Evolutionary conservation across 2,888 invertebrate genomes (phyloP).

Genomic region (Anthoptus insignis): DNA sequence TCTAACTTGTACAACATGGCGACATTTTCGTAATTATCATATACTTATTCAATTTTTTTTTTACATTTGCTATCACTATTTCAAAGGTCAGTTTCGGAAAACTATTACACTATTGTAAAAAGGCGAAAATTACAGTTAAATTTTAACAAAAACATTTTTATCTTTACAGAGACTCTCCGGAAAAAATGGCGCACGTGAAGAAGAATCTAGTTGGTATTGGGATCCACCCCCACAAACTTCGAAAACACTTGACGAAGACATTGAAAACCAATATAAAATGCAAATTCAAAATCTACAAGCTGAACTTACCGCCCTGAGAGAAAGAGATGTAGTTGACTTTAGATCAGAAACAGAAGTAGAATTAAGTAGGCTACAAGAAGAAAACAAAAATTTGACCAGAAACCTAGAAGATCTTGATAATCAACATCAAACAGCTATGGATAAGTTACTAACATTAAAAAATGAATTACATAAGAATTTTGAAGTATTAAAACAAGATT

Average conservation of each 20-base stretch:
- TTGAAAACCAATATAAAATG: conserved; percentile 65
- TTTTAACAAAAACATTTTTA: conserved; percentile 47
- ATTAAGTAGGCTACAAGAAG: conserved; percentile 82
- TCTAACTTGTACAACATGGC: neutral
- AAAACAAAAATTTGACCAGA: conserved; percentile 85
- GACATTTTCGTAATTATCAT: conserved; percentile 15
- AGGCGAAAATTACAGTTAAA: no score
- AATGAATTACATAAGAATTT: conserved; percentile 84
- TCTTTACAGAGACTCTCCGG: conserved; percentile 76
- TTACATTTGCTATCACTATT: conserved; percentile 1
- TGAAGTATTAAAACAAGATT: conserved; percentile 77
- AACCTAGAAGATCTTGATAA: conserved; percentile 91
- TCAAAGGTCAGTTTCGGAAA: no score
- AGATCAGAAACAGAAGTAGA: conserved; percentile 64
- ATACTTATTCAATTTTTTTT: neutral
- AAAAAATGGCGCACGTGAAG: conserved; percentile 79
- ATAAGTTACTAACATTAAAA: conserved; percentile 84
- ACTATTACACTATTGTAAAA: no score
- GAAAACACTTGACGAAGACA: conserved; percentile 53
- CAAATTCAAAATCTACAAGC: conserved; percentile 73
- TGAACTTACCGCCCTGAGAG: conserved; percentile 75
- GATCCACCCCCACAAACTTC: conserved; percentile 72
- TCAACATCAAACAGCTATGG: conserved; percentile 91
- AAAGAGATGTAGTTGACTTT: conserved; percentile 60
- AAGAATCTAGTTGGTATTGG: conserved; percentile 85